Base-by-base conservation (phyloP, 2,797 vertebrate genomes). In the Anniella stebbinsi region DNA sequence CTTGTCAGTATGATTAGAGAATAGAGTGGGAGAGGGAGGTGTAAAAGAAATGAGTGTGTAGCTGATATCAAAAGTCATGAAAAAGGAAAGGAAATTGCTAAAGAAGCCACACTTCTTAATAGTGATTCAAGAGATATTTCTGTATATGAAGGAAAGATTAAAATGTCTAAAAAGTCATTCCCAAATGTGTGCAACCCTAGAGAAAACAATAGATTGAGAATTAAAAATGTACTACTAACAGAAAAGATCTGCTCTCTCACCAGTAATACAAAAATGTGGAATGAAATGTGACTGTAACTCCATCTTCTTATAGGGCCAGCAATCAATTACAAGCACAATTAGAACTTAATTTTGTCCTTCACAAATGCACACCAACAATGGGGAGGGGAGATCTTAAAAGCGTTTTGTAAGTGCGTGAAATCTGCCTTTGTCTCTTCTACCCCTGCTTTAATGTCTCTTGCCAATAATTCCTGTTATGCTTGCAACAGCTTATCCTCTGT, bases 311-410 rank as follows among this genome's bases (percentile, higher is more conserved):
- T 63, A 75, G 33, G 60, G 28, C 57, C 41, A 63, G 54, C 17
- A 72, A 86, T 87, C 54, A 72, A 85, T 85, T 66, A 21, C n/a
- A 67, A 69, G 21, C 63, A 87, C n/a, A 36, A 80, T 80, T 36
- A 80, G 69, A 87, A 69, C 3, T 48, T 51, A 28, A 41, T 80
- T 82, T 82, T 87, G 38, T 25, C 38, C 57, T 76, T 36, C 54
- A 86, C 57, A 66, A 17, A 73, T 73, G 28, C 48, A 18, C 57
- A 57, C 33, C 57, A 83, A 9, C 80, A 66, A 28, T 51, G 30
- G 8, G 33, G 51, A n/a, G n/a, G 41, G 51, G 7, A 67, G 23
- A 63, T 23, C 72, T 54, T 18, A 57, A 76, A 41, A 38, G 23
- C 81, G 18, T 25, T 77, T 73, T n/a, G 57, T 28, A 41, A 45